These are phyloP conservation scores for Syngnathus floridae DNA, from an alignment of 2,113 vertebrate species.

Conservation along the genomic window DNA sequence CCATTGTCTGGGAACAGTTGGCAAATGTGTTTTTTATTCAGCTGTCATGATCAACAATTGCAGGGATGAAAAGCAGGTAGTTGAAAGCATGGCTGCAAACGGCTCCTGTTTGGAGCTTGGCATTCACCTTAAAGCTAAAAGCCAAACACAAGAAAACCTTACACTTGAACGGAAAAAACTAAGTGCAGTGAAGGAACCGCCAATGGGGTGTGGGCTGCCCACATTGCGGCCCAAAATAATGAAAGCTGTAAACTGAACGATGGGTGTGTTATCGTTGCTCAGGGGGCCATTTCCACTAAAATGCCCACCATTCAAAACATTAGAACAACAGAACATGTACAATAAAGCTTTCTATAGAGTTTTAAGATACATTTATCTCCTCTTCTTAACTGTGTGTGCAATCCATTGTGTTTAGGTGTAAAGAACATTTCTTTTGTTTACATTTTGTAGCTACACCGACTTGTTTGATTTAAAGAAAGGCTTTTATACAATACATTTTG, in stretches of 20 bases:
- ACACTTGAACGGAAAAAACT: constrained; percentile 9
- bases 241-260: background rate
- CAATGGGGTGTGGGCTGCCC: constrained; percentile 6
- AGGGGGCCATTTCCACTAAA: constrained; percentile 6
- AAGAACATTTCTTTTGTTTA: constrained; percentile 13
- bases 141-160: constrained; percentile 10
- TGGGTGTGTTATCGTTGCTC: background rate
- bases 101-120: constrained; percentile 1
- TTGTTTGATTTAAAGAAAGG: background rate
- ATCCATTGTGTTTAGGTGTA: background rate
- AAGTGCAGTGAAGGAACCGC: constrained; percentile 15
- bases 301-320: background rate
- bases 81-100: background rate
- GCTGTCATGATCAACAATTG: background rate
- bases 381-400: constrained; percentile 14
- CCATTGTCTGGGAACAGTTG: background rate
- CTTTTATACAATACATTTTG: constrained; percentile 3
- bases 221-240: background rate
- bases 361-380: constrained; percentile 27
- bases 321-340: constrained; percentile 4
- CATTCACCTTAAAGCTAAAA: background rate
- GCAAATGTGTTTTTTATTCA: background rate
- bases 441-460: background rate
- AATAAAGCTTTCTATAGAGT: constrained; percentile 16
- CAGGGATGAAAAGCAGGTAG: background rate